Percentiles rank a stretch among this genome's conserved stretches.
phyloP scores from a whole-genome alignment of 2,113 vertebrate species.

The Archocentrus centrarchus region DNA sequence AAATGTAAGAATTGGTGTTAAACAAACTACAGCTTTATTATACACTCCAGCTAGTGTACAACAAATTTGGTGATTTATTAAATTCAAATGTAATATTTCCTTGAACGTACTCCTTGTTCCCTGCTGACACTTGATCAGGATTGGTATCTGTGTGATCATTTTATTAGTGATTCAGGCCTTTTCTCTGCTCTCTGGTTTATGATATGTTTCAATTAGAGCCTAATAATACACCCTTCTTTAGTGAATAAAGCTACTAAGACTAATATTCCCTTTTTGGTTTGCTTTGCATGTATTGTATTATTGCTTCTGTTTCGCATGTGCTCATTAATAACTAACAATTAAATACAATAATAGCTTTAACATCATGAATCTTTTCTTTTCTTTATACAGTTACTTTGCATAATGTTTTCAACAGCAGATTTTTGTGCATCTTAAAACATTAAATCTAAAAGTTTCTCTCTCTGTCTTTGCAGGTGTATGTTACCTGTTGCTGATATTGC shows the following conservation, averaged over 20 bases:
- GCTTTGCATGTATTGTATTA: neutral
- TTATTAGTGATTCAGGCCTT: neutral
- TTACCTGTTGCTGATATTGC: conserved; percentile 42
- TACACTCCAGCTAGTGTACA: neutral
- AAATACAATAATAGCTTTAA: neutral
- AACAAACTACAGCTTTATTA: neutral
- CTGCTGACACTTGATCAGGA: neutral
- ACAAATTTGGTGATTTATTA: neutral
- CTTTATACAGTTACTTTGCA: neutral
- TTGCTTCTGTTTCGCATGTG: neutral
- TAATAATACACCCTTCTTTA: neutral
- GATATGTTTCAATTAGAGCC: neutral
- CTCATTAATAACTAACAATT: neutral
- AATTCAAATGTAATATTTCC: neutral
- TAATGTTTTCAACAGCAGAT: neutral
- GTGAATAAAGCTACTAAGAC: neutral
- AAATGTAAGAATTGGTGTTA: neutral
- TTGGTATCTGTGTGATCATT: neutral
- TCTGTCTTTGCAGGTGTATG: conserved; percentile 14
- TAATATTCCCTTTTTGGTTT: neutral
- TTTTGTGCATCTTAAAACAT: neutral
- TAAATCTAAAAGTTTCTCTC: neutral
- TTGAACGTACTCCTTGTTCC: neutral
- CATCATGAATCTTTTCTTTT: neutral
- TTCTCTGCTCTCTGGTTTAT: neutral